Percentiles rank a stretch among this genome's conserved stretches.
These are phyloP conservation scores for Lycaon pictus DNA, from an alignment of 2,113 vertebrate species.

Conservation along the genomic window DNA sequence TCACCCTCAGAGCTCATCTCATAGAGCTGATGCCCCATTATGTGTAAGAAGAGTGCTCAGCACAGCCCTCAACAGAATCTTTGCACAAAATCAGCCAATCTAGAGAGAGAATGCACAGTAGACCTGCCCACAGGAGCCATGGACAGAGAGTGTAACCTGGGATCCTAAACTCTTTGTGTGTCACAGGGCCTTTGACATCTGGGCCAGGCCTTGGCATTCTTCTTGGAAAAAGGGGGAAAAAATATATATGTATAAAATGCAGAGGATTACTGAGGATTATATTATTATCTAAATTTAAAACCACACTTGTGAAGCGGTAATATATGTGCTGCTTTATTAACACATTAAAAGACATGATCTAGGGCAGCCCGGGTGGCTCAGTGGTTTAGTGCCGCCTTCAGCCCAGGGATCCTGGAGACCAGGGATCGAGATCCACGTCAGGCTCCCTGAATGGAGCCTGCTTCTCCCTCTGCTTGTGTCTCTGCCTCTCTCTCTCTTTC, in stretches of 20 bases:
- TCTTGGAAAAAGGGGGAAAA: background rate
- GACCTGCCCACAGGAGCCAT: background rate
- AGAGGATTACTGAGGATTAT: background rate
- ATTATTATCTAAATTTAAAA: background rate
- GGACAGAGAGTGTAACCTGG: too few species aligned
- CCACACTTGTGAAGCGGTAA: background rate
- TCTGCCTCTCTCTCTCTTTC: too few species aligned
- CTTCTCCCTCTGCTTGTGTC: too few species aligned
- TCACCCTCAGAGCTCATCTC: background rate
- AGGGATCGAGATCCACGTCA: too few species aligned
- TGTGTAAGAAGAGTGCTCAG: background rate
- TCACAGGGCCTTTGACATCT: background rate
- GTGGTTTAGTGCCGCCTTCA: too few species aligned
- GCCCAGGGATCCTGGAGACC: too few species aligned
- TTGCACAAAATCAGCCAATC: background rate
- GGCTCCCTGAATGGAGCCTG: too few species aligned
- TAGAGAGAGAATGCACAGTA: background rate
- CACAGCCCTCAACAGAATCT: background rate
- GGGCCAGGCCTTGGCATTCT: background rate
- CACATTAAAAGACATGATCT: background rate
- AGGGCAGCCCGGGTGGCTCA: too few species aligned
- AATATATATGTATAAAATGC: background rate
- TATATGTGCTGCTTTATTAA: background rate
- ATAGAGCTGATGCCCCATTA: accelerated
- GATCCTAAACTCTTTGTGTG: background rate